A percentile compares a stretch with the other conserved stretches of the same genome.
phyloP scores from a whole-genome alignment of 2,113 vertebrate species.

The Oryctolagus cuniculus region DNA sequence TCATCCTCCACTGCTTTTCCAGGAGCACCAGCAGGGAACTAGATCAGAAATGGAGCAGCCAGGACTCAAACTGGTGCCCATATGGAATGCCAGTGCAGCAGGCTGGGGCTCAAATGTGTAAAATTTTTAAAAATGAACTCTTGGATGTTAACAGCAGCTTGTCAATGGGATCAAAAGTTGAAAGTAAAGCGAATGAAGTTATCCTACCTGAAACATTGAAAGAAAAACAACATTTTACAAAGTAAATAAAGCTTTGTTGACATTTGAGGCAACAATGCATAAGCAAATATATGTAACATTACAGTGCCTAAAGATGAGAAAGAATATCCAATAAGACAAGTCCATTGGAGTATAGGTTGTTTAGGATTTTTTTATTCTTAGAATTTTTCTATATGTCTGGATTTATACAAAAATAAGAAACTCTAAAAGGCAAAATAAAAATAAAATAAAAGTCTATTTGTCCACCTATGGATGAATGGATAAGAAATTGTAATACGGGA shows the following conservation, averaged over 20 bases:
- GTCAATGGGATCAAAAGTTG: background rate
- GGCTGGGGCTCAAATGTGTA: background rate
- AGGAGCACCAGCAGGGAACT: too few species aligned
- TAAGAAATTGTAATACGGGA: too few species aligned
- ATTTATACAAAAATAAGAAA: slow-evolving; percentile 12
- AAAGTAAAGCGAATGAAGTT: background rate
- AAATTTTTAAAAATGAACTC: background rate
- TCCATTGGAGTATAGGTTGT: background rate
- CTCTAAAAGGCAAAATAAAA: too few species aligned
- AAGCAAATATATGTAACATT: background rate
- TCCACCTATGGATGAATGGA: too few species aligned
- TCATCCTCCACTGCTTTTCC: too few species aligned
- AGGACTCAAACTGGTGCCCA: too few species aligned
- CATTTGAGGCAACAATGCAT: background rate
- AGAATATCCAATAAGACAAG: background rate
- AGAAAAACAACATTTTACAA: background rate
- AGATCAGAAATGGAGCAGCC: too few species aligned
- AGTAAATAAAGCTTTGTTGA: background rate
- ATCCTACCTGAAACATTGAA: background rate
- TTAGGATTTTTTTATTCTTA: background rate
- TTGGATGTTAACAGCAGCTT: background rate
- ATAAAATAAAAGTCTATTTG: too few species aligned
- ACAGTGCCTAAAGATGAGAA: background rate
- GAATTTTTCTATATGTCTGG: background rate
- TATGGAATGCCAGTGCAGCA: too few species aligned